Conservation (phyloP, 2,797 vertebrate genomes). For the Lepus oiostolus region DNA sequence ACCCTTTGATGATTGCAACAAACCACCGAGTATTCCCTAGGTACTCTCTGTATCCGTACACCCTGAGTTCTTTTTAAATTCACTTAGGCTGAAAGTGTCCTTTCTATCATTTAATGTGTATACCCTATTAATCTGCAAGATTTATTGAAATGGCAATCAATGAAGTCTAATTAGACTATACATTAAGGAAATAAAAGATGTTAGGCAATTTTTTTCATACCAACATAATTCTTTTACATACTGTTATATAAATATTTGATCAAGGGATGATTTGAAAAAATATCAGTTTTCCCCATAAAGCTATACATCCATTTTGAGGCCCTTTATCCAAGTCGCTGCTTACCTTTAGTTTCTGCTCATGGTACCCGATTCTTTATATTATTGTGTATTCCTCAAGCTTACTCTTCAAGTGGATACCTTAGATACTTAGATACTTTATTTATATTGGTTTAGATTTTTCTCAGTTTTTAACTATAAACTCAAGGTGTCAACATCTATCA, state of each 20-base stretch:
- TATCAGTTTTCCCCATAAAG: not conserved
- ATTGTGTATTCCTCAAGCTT: not conserved
- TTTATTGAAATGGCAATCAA: slow-evolving; percentile 36
- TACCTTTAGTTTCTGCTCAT: not conserved
- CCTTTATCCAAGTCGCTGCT: not conserved
- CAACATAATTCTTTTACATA: not conserved
- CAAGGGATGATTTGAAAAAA: not conserved
- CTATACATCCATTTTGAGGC: not conserved
- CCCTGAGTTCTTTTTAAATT: not conserved
- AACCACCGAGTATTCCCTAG: not conserved
- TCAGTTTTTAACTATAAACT: not conserved
- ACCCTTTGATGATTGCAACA: not conserved
- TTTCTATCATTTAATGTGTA: not conserved
- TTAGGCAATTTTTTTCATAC: not conserved
- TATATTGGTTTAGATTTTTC: not conserved
- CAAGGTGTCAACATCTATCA: not conserved
- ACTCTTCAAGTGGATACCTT: not conserved
- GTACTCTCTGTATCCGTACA: not conserved
- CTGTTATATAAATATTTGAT: slow-evolving; percentile 38
- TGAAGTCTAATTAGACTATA: slow-evolving; percentile 26
- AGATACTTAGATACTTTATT: not conserved
- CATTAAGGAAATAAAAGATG: not conserved
- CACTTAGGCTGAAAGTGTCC: not conserved
- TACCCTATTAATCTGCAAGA: not conserved
- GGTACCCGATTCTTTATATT: too few relatives aligned